Percentiles rank a stretch among this genome's conserved stretches.
These are phyloP conservation scores for Passer montanus DNA, from an alignment of 2,113 vertebrate genomes.

Conservation along the genomic window DNA sequence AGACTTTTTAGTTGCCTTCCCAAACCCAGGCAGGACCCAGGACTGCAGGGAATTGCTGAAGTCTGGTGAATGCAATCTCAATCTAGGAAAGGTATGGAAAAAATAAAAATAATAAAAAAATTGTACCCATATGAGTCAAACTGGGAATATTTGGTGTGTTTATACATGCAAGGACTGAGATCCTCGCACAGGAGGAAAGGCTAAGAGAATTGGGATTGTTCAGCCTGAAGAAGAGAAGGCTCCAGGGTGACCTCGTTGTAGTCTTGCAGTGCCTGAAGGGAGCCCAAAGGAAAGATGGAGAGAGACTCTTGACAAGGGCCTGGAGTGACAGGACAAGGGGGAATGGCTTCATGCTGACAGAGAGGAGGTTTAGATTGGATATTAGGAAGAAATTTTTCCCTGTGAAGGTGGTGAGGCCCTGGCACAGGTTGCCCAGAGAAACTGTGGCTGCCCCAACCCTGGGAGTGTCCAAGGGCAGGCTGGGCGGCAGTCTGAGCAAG, in stretches of 20 bases:
- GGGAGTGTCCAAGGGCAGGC: accelerated
- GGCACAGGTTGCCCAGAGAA: not conserved
- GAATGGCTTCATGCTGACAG: not conserved
- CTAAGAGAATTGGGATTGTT: not conserved
- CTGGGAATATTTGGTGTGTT: not conserved
- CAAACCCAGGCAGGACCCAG: not conserved
- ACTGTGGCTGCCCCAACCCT: not conserved
- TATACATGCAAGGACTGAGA: not conserved
- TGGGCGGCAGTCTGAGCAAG: not conserved
- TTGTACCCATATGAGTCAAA: not conserved
- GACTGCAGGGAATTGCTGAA: not conserved
- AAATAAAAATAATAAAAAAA: not conserved
- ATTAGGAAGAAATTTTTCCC: not conserved
- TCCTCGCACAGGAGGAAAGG: not conserved
- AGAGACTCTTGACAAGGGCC: not conserved
- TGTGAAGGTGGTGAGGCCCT: accelerated
- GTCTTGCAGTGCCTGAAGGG: accelerated
- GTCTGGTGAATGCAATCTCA: not conserved
- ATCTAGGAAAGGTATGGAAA: not conserved
- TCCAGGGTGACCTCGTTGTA: accelerated
- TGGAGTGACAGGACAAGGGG: not conserved
- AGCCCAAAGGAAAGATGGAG: not conserved
- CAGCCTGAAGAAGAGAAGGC: not conserved
- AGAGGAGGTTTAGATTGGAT: accelerated
- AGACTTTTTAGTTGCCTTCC: not conserved